These are phyloP conservation scores for Hyalella azteca DNA, from an alignment of 2,888 invertebrate species.

Conservation along the genomic window DNA sequence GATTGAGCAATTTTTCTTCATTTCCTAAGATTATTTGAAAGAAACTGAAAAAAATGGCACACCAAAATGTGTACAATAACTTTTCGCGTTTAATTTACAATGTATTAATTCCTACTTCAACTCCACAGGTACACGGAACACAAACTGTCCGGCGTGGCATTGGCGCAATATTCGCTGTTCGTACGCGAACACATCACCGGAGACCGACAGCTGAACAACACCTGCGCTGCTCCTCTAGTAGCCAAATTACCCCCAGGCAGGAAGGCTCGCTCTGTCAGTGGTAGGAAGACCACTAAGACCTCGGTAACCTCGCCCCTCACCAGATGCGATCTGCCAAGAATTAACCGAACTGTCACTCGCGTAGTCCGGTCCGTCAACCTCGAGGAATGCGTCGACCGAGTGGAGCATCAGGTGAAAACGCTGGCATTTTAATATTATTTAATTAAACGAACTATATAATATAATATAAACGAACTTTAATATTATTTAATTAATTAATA, in stretches of 20 bases:
- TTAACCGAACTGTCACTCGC: neutral
- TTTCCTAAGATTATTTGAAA: neutral
- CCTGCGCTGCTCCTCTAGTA: neutral
- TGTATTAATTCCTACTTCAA: too few species aligned
- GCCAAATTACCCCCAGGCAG: neutral
- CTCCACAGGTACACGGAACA: neutral
- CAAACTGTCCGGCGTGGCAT: slow-evolving; percentile 1
- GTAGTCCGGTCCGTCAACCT: slow-evolving; percentile 17
- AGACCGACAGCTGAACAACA: neutral
- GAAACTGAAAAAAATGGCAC: neutral
- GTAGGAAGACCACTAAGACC: neutral
- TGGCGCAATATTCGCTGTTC: neutral
- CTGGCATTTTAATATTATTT: too few species aligned
- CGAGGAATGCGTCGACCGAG: slow-evolving; percentile 14
- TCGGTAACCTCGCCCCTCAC: neutral
- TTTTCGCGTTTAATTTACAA: too few species aligned
- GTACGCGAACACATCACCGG: neutral
- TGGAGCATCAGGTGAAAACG: neutral
- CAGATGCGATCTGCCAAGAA: neutral
- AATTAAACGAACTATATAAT: too few species aligned
- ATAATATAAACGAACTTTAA: too few species aligned
- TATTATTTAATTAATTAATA: too few species aligned
- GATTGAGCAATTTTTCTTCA: neutral
- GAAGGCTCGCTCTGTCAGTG: neutral
- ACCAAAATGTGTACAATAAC: too few species aligned